Evolutionary conservation across 2,888 invertebrate genomes (phyloP), one percentile per base, ranked within the genome.

Genomic region (Dichetophora obliterata): DNA sequence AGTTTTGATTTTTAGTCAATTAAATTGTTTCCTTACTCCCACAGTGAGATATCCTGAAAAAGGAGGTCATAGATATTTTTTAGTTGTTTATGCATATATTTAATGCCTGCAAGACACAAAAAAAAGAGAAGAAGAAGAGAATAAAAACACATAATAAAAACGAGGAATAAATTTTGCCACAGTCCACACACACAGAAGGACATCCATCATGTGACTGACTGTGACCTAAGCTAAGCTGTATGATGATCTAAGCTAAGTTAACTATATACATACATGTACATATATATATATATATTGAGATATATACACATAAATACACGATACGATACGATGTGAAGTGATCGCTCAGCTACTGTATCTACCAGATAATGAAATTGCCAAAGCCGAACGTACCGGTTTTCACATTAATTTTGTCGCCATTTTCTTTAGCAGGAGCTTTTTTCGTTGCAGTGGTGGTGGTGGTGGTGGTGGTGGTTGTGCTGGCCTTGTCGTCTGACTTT

Each of bases 361-460:
- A 94, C 94, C 94, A 94, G 93, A 94, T 94, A 90, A 92, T 92
- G 93, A 92, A 93, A 91, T 95, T 95, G 91, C 94, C 94, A 91
- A 93, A 93, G 91, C 94, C 94, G 90, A 94, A 94, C 93, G 94
- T 94, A 93, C 95, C 94, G 91, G 94, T 95, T 88, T 89, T 89
- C 78, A 88, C 86, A 85, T 88, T 89, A 83, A 86, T 84, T 84
- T 87, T 88, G 2, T 85, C 84, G 82, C 89, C 83, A 66, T 19
- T 37, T 88, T 89, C 89, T 89, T 90, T 81, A 86, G 84, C 77
- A 88, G 88, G 81, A 89, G 88, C 84, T 89, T 90, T 88, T 89
- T 90, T 85, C 79, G 81, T 31, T 16, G 80, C n/a, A 14, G 48
- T 52, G 31, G 63, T 31, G 1, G 16, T 31, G 70, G 80, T 76